Percentiles rank a stretch among this genome's conserved stretches.
phyloP scores from a whole-genome alignment of 1,140 invertebrate species.

The Leptoteleia sp. region DNA sequence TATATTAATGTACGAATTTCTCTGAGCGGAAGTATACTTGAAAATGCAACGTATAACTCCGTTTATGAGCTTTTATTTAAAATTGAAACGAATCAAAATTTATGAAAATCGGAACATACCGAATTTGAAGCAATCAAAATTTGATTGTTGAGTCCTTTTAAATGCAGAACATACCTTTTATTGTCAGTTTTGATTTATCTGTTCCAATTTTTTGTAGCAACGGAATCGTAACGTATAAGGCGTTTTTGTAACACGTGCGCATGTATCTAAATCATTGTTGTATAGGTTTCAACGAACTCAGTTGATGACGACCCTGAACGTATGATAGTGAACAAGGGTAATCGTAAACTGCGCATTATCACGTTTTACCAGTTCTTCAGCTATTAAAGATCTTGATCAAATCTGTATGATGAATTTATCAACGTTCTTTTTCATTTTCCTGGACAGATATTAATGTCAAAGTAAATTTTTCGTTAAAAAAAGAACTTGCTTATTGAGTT shows the following conservation, averaged over 20 bases:
- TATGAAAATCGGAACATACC: no score
- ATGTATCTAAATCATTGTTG: constrained; percentile 24
- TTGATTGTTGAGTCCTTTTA: no score
- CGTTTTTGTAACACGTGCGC: constrained; percentile 34
- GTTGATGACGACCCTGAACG: constrained; percentile 32
- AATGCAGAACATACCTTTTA: no score
- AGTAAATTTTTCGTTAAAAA: constrained; percentile 3
- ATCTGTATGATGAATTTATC: constrained; percentile 20
- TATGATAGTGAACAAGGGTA: constrained; percentile 23
- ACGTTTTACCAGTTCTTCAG: constrained; percentile 9
- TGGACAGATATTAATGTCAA: constrained; percentile 20
- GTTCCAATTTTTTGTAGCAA: background rate
- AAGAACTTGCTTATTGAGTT: no score
- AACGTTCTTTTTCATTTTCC: constrained; percentile 28
- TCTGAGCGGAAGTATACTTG: no score
- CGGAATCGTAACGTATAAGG: background rate
- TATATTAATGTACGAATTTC: no score
- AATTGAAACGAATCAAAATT: no score
- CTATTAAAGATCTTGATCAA: constrained; percentile 25
- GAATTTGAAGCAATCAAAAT: no score
- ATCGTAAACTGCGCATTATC: constrained; percentile 37
- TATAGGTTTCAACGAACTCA: constrained; percentile 26
- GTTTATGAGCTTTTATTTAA: no score
- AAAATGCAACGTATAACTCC: no score
- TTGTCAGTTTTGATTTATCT: background rate